Evolutionary conservation across 2,888 invertebrate species (phyloP).

Genomic region (Eupithecia pulchellata): DNA sequence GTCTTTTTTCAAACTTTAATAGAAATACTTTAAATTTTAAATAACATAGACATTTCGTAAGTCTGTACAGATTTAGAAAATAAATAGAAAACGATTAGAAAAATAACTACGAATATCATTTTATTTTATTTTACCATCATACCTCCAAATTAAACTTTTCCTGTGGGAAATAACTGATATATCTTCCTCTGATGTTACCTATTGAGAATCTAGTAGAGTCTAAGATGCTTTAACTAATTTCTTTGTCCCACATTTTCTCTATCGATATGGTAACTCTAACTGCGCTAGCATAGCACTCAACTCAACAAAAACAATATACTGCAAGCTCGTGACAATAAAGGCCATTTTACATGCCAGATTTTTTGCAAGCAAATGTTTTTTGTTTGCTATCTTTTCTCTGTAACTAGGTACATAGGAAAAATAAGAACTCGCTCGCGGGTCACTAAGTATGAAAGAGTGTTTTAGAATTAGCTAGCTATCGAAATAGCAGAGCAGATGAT

Average conservation of each 20-base stretch:
- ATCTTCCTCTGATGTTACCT: not conserved
- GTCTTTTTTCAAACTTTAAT: no score
- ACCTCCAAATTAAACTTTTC: not conserved
- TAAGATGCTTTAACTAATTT: not conserved
- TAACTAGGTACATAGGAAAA: not conserved
- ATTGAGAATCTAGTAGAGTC: not conserved
- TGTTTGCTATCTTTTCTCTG: not conserved
- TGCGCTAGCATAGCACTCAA: slow-evolving; percentile 21
- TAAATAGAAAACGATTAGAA: no score
- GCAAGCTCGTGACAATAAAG: slow-evolving; percentile 22
- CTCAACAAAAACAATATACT: slow-evolving; percentile 32
- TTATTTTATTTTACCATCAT: not conserved
- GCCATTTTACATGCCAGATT: slow-evolving; percentile 14
- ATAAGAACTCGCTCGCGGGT: not conserved
- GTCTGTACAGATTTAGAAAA: no score
- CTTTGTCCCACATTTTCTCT: slow-evolving; percentile 4
- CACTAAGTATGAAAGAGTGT: not conserved
- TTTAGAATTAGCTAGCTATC: not conserved
- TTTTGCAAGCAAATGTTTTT: not conserved
- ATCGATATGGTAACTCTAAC: slow-evolving; percentile 2
- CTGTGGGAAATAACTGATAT: not conserved
- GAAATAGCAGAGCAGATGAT: not conserved
- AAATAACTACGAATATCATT: no score
- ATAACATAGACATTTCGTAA: no score
- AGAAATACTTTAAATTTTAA: no score